A percentile compares a stretch with the other conserved stretches of the same genome.
Evolutionary conservation across 2,797 vertebrate genomes (phyloP).

Genomic region (Anisognathus igniventris): DNA sequence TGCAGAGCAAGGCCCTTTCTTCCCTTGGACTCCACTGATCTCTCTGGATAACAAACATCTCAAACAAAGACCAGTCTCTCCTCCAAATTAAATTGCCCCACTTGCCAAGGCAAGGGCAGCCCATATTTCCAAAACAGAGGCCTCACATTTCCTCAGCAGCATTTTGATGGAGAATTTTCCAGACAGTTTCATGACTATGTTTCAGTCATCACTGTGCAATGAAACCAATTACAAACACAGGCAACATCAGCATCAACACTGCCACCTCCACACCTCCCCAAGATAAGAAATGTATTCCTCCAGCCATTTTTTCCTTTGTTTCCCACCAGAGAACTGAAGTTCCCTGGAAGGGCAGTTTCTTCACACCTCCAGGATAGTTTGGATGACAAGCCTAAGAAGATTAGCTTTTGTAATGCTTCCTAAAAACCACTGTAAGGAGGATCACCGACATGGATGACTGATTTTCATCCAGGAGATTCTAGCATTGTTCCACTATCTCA

Average conservation of each 20-base stretch:
- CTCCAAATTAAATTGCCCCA: neutral
- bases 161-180: neutral
- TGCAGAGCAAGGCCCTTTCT: neutral
- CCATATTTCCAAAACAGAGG: neutral
- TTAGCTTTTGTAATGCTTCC: neutral
- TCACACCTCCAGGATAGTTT: neutral
- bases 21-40: neutral
- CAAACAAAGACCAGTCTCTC: neutral
- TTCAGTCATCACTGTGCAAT: neutral
- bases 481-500: constrained; percentile 15
- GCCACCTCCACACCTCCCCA: neutral
- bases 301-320: neutral
- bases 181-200: neutral
- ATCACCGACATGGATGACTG: neutral
- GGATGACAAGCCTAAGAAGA: neutral
- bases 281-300: neutral
- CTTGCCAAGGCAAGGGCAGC: neutral
- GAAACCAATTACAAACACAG: neutral
- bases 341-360: neutral
- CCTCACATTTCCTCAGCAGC: neutral
- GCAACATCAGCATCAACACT: neutral
- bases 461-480: constrained; percentile 40
- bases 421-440: neutral
- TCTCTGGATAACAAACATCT: neutral
- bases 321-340: neutral